These are phyloP conservation scores for Chauna torquata DNA, from an alignment of 2,113 vertebrate genomes.

Conservation along the genomic window DNA sequence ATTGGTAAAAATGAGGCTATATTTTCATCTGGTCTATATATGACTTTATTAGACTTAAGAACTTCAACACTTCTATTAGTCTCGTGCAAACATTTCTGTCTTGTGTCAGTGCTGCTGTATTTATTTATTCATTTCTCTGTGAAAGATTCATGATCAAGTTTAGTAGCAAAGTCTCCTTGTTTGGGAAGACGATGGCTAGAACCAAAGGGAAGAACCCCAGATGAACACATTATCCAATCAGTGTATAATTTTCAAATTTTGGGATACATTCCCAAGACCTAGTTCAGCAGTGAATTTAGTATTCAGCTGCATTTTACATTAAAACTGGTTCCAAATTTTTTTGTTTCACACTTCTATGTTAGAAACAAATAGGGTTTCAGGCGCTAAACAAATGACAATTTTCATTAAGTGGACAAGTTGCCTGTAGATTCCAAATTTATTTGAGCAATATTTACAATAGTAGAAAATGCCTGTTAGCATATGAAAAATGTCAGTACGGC, in stretches of 20 bases:
- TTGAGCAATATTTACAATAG: not conserved
- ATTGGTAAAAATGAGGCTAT: not conserved
- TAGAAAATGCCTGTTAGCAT: not conserved
- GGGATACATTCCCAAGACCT: not conserved
- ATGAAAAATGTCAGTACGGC: not conserved
- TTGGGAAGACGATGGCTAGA: not conserved
- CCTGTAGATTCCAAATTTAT: not conserved
- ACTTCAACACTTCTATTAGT: accelerated
- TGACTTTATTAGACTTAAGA: not conserved
- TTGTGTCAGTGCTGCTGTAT: not conserved
- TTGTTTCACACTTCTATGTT: not conserved
- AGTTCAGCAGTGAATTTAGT: not conserved
- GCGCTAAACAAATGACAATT: not conserved
- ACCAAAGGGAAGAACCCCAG: not conserved
- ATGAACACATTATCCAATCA: accelerated
- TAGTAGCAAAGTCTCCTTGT: not conserved
- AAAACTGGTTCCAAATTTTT: not conserved
- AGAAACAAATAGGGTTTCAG: not conserved
- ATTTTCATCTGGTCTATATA: not conserved
- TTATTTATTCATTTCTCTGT: not conserved
- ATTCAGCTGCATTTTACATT: not conserved
- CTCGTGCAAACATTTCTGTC: not conserved
- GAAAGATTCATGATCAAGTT: not conserved
- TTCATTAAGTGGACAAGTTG: not conserved
- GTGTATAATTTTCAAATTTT: not conserved